These are phyloP conservation scores for Parascotia fuliginaria DNA, from an alignment of 2,888 invertebrate species.

Conservation along the genomic window DNA sequence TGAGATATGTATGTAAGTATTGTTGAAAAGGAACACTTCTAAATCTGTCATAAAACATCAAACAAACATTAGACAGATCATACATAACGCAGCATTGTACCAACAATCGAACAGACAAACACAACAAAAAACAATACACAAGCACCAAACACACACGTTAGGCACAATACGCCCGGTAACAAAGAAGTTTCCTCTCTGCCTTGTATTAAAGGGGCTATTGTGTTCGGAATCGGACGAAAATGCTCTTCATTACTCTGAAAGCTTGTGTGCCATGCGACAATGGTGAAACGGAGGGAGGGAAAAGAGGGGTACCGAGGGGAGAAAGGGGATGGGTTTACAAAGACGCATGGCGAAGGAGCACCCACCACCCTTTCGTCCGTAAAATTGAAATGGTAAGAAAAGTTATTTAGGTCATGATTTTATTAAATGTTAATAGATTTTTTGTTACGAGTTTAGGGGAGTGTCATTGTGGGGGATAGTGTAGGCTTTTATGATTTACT, in stretches of 20 bases:
- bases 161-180: conserved; percentile 74
- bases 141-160: conserved; percentile 76
- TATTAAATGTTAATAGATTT: conserved; percentile 82
- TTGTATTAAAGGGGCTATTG: conserved; percentile 83
- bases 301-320: conserved; percentile 33
- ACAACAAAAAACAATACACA: conserved; percentile 60
- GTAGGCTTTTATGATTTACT: conserved; percentile 22
- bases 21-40: conserved; percentile 1
- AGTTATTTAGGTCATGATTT: conserved; percentile 84
- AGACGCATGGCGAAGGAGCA: conserved; percentile 77
- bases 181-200: conserved; percentile 81
- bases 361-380: conserved; percentile 81
- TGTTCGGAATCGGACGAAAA: conserved; percentile 85
- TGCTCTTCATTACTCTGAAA: conserved; percentile 87
- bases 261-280: conserved; percentile 85
- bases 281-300: conserved; percentile 61
- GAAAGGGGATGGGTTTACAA: conserved; percentile 62
- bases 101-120: conserved; percentile 77
- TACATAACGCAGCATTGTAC: conserved; percentile 59
- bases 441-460: conserved; percentile 39
- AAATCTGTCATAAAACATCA: conserved; percentile 41
- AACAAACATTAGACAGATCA: conserved; percentile 53
- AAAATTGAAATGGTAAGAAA: conserved; percentile 85
- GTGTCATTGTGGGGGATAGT: conserved; percentile 26
- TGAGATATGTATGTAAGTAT: not conserved